These are phyloP conservation scores for Tenrec ecaudatus DNA, from an alignment of 2,113 vertebrate genomes.

Conservation along the genomic window DNA sequence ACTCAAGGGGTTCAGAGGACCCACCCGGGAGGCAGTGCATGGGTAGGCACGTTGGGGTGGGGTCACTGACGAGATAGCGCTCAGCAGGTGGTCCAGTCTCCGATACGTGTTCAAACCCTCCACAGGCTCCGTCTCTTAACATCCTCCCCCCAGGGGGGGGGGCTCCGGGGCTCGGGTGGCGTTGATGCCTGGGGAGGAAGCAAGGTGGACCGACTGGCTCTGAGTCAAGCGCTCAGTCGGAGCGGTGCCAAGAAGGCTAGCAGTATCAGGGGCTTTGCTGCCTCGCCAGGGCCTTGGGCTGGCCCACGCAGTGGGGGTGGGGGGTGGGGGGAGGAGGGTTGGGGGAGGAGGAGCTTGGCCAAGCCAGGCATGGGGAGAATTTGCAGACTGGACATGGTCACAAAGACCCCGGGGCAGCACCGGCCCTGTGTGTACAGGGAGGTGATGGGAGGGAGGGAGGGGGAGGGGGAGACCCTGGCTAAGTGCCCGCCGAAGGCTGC, in stretches of 20 bases:
- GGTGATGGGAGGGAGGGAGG: neutral
- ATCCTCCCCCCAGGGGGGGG: neutral
- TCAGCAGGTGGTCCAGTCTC: too few species aligned
- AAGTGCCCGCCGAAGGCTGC: neutral
- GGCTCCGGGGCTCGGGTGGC: neutral
- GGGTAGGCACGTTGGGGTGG: neutral
- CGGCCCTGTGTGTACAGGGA: neutral
- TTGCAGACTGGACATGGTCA: neutral
- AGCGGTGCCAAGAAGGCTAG: fast-evolving
- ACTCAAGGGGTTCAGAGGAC: neutral
- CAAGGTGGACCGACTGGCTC: fast-evolving
- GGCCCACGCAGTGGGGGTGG: neutral
- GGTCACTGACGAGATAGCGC: too few species aligned
- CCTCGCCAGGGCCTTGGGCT: neutral
- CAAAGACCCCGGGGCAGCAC: neutral
- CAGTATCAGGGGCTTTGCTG: too few species aligned
- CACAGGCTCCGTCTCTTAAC: neutral
- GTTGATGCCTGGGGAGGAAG: neutral
- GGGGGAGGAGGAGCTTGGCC: neutral
- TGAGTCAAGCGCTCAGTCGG: neutral
- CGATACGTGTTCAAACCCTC: neutral
- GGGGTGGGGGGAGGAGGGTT: too few species aligned
- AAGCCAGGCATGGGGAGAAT: neutral
- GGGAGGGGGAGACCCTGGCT: neutral
- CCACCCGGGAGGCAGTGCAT: too few species aligned